Evolutionary conservation across 2,888 invertebrate genomes (phyloP).

Genomic region (Dioctria linearis): DNA sequence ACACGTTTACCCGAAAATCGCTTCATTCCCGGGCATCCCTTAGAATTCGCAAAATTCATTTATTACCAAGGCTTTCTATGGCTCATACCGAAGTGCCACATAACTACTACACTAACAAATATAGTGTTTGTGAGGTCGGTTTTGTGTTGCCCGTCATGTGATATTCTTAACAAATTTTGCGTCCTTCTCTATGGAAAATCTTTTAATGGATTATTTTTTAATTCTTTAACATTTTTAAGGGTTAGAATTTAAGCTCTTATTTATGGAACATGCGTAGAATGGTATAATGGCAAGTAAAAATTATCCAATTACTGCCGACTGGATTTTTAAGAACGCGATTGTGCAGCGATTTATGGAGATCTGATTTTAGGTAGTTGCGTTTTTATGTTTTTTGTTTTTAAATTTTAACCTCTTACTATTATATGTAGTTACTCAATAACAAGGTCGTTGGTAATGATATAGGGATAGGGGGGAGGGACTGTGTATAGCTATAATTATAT

Average conservation of each 20-base stretch:
- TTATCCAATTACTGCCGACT: background rate
- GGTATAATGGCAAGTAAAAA: background rate
- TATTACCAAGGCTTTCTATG: constrained; percentile 11
- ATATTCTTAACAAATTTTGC: constrained; percentile 17
- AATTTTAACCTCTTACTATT: background rate
- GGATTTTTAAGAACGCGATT: background rate
- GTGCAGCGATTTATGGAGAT: background rate
- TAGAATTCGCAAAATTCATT: constrained; percentile 20
- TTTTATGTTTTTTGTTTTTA: background rate
- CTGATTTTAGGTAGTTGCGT: background rate
- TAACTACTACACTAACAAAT: background rate
- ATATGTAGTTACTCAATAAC: background rate
- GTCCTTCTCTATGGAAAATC: background rate
- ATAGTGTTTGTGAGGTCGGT: constrained; percentile 25
- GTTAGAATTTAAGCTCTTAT: background rate
- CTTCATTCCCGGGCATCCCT: constrained; percentile 7
- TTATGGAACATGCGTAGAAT: background rate
- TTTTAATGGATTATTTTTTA: background rate
- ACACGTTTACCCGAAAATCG: constrained; percentile 17
- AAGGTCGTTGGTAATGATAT: background rate
- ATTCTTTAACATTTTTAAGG: background rate
- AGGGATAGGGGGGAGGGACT: background rate
- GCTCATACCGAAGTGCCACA: background rate
- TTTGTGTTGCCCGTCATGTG: constrained; percentile 1
- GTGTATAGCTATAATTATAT: too few species aligned